These are phyloP conservation scores for Tapirus indicus DNA, from an alignment of 2,797 vertebrate genomes.

Conservation along the genomic window DNA sequence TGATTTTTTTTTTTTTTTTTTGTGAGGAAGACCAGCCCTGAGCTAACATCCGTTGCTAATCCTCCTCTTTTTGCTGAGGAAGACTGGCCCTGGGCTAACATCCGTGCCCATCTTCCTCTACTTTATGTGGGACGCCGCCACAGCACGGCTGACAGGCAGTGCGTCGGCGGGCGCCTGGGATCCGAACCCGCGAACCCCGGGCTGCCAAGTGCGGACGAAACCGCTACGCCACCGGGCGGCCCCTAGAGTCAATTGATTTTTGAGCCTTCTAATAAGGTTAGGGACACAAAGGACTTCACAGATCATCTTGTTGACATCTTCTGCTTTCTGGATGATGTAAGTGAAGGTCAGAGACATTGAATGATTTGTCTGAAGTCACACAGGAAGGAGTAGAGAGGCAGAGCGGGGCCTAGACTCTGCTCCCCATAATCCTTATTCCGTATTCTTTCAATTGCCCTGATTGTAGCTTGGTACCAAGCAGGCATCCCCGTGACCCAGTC, in stretches of 20 bases:
- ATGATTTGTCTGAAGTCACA: constrained; percentile 28
- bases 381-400: neutral
- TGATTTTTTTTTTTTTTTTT: no score
- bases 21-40: no score
- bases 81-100: no score
- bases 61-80: no score
- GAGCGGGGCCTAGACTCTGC: neutral
- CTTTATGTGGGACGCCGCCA: no score
- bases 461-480: neutral
- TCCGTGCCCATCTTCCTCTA: no score
- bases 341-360: constrained; percentile 31
- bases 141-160: no score
- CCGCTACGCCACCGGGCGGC: no score
- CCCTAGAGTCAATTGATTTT: constrained; percentile 41
- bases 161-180: no score
- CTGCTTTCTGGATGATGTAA: constrained; percentile 23
- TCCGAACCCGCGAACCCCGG: no score
- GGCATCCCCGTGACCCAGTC: neutral
- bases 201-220: no score
- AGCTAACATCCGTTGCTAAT: no score
- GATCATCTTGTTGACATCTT: neutral
- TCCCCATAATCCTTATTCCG: neutral
- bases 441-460: neutral
- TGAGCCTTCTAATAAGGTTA: constrained; percentile 14
- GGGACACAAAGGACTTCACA: neutral